Base-by-base conservation (phyloP, 1,140 invertebrate species). In the Holotrichia oblita region DNA sequence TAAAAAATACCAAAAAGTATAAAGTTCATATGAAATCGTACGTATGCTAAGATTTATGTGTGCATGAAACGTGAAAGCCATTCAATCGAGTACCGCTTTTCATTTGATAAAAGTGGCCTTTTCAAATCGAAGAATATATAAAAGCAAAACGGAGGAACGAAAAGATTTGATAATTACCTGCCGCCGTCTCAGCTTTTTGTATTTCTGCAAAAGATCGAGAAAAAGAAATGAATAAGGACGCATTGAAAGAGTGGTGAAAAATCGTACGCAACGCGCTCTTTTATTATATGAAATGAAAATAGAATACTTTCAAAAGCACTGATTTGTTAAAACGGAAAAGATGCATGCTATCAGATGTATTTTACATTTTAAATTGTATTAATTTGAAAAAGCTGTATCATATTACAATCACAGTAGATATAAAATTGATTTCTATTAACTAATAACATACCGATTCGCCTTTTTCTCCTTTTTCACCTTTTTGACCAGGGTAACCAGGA, bases 401-500 rank as follows among this genome's bases (percentile, higher is more conserved):
- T 1, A 34, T 72, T 27, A 27, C 10, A 72, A 72, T 24, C 22
- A n/a, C 14, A 72, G 22, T 72, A 74, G 20, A 8, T 12, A 12
- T n/a, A 40, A 64, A 12, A 12, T 73, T 73, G 24, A 73, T 73
- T 69, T 1, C 4, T 22, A 14, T 20, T 22, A 24, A 20, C 6
- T 78, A 24, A 17, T 76, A 78, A 91, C 92, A 93, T 89, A 97
- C 96, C 91, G 95, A 96, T 90, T 97, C 95, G 61, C 95, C 95
- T 87, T 96, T 95, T 83, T 97, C 95, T 42, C 96, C 96, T 86
- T 97, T 97, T 80, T 96, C 95, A 34, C 96, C 96, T 86, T 94
- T 95, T 77, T 92, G 88, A 12, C 96, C 96, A 17, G 95, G 95
- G 87, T 96, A 96, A n/a, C 96, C 96, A 83, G 95, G 91, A 27